Evolutionary conservation across 2,113 vertebrate species (phyloP).

Genomic region (Pluvianellus socialis): DNA sequence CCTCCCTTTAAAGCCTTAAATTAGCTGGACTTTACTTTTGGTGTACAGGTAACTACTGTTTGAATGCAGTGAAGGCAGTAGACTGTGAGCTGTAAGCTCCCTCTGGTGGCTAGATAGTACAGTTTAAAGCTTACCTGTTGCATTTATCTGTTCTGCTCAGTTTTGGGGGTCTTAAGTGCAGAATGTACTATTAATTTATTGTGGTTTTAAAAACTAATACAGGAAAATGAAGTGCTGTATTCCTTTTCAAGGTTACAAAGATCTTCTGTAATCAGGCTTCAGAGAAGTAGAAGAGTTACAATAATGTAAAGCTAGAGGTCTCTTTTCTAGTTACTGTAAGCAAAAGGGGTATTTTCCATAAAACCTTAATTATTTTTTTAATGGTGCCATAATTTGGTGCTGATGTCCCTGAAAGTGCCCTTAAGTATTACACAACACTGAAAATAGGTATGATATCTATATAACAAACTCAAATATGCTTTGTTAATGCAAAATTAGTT

Average conservation of each 20-base stretch:
- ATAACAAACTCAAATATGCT: not conserved
- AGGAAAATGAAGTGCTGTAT: not conserved
- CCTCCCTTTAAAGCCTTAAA: not conserved
- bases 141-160: not conserved
- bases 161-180: not conserved
- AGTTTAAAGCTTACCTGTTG: not conserved
- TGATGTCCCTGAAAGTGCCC: not conserved
- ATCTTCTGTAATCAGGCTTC: not conserved
- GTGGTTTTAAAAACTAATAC: not conserved
- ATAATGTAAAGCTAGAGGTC: not conserved
- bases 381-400: not conserved
- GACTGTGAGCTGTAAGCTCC: conserved; percentile 3
- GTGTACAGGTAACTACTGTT: rapidly evolving
- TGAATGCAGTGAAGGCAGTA: not conserved
- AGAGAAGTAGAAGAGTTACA: not conserved
- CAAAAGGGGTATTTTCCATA: not conserved
- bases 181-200: not conserved
- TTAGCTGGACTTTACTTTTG: not conserved
- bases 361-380: not conserved
- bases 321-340: not conserved
- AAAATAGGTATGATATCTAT: not conserved
- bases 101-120: not conserved
- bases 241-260: not conserved
- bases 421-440: not conserved
- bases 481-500: not conserved